Percentiles rank a stretch among this genome's conserved stretches.
Evolutionary conservation across 1,140 invertebrate species (phyloP).

Genomic region (Dendrolimus punctatus): DNA sequence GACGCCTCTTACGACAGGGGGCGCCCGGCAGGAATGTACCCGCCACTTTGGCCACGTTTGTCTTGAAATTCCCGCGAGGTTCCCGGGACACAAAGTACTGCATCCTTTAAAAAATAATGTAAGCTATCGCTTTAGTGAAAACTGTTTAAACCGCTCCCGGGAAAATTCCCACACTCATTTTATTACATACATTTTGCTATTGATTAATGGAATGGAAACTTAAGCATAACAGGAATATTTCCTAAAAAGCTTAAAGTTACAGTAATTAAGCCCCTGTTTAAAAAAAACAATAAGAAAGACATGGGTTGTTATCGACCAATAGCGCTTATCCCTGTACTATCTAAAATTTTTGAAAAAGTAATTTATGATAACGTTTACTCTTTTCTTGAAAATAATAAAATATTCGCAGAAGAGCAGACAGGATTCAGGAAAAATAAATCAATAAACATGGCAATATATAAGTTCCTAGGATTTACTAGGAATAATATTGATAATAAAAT

Average conservation of each 20-base stretch:
- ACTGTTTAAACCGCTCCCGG: too few relatives aligned
- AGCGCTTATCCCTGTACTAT: constrained; percentile 9
- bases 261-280: constrained; percentile 12
- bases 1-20: too few relatives aligned
- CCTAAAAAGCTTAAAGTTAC: constrained; percentile 12
- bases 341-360: constrained; percentile 13
- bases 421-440: constrained; percentile 13
- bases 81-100: too few relatives aligned
- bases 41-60: too few relatives aligned
- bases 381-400: constrained; percentile 8
- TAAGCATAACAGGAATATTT: constrained; percentile 10
- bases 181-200: too few relatives aligned
- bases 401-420: constrained; percentile 12
- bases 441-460: constrained; percentile 14
- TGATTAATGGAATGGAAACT: too few relatives aligned
- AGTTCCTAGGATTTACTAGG: constrained; percentile 7
- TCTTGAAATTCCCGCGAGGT: too few relatives aligned
- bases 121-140: too few relatives aligned
- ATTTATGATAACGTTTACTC: constrained; percentile 8
- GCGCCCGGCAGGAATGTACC: too few relatives aligned
- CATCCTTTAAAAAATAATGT: too few relatives aligned
- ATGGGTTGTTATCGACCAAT: constrained; percentile 12
- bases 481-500: constrained; percentile 8
- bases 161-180: too few relatives aligned
- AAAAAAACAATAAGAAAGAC: constrained; percentile 11